Base-by-base conservation (phyloP, 2,113 vertebrate genomes). In the Melospiza melodia region DNA sequence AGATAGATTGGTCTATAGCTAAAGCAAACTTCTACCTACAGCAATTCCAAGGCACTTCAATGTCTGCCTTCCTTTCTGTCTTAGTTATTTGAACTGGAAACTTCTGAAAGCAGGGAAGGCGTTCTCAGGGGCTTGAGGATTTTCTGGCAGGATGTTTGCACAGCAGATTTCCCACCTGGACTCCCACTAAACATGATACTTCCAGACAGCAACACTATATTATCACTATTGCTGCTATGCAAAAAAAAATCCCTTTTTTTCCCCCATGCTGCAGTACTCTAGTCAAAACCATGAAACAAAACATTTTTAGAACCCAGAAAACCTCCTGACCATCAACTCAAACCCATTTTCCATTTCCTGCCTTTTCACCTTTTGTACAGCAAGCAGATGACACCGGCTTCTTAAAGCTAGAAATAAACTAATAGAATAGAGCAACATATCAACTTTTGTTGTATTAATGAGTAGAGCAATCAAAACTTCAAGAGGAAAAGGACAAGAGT, bases 121-220 rank as follows among this genome's bases (percentile, higher is more conserved):
- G 4, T 43, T 46, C 15, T 3, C 0, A 15, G 4, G 4, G 6
- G 5, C 7, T 44, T 68, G 20, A 20, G 9, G 39, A 2, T 8
- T 65, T 63, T 90, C 68, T 43, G 21, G 11, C 25, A 66, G 24
- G 17, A 41, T 57, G 4, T 76, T 87, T 86, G 39, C 20, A 55
- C 21, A 74, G 65, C 48, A 87, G n/a, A 66, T 90, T 80, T 79
- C 51, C 22, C 63, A 91, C 30, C 35, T 66, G 59, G 30, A 48
- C 48, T 88, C 35, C 23, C 39, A 15, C 17, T 37, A 81, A 69
- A 83, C 15, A 67, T 14, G 16, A 69, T 62, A 66, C 21, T 39
- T 62, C 18, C 43, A 71, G 51, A 63, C 37, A 89, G 28, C 23
- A 75, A 49, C 14, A 79, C 27, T 65, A 15, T 16, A 24, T 73